Conservation (phyloP, 2,113 vertebrate species). For the Paracanthobrama guichenoti region DNA sequence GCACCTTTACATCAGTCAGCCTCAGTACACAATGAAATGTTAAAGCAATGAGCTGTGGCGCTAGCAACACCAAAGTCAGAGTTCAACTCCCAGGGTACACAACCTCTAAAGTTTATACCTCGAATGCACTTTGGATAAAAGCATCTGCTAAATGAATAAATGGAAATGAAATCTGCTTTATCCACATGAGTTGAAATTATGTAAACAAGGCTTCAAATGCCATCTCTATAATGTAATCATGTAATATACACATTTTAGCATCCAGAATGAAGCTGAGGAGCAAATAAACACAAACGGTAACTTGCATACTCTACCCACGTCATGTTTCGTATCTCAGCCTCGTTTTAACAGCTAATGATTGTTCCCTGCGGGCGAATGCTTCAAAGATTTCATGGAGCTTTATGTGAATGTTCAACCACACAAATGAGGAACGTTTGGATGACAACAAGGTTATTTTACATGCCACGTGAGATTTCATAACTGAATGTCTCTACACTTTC, state of each 20-base stretch:
- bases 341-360: slow-evolving; percentile 3
- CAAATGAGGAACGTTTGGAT: neutral
- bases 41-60: neutral
- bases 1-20: neutral
- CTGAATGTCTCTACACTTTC: neutral
- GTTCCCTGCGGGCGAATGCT: neutral
- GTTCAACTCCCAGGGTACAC: neutral
- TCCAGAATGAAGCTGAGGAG: neutral
- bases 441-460: slow-evolving; percentile 7
- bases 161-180: neutral
- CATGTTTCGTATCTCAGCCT: slow-evolving; percentile 7
- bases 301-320: slow-evolving; percentile 1
- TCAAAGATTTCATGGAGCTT: slow-evolving; percentile 23
- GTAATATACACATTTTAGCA: slow-evolving; percentile 16
- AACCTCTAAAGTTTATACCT: neutral
- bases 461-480: slow-evolving; percentile 18
- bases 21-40: neutral
- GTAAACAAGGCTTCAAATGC: slow-evolving; percentile 22
- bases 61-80: neutral
- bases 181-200: slow-evolving; percentile 14
- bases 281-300: neutral
- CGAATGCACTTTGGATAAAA: neutral
- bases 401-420: neutral
- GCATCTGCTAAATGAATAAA: slow-evolving; percentile 9
- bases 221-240: slow-evolving; percentile 11